Conservation (phyloP, 2,113 vertebrate genomes). For the Scomber colias region DNA sequence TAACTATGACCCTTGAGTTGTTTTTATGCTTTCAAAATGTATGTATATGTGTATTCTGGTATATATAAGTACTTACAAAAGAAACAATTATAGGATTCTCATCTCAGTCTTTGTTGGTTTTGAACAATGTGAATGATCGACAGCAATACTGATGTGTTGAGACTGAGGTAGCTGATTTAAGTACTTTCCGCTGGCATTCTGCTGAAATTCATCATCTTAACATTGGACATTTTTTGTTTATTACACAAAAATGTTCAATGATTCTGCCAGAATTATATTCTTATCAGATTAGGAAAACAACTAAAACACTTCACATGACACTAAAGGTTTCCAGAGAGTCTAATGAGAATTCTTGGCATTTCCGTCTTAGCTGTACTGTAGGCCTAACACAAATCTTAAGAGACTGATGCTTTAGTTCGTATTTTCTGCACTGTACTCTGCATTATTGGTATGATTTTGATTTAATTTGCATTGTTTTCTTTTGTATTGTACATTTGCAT, state of each 20-base stretch:
- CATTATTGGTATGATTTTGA: too few relatives aligned
- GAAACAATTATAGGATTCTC: neutral
- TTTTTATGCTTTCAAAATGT: neutral
- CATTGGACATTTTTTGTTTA: neutral
- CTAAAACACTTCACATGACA: neutral
- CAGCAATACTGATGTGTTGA: too few relatives aligned
- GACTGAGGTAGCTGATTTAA: neutral
- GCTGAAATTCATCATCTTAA: neutral
- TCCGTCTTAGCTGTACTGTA: too few relatives aligned
- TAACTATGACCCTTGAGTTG: conserved; percentile 13
- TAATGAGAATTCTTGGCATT: neutral
- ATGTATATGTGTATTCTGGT: neutral
- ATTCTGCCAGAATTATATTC: neutral
- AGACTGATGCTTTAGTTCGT: too few relatives aligned
- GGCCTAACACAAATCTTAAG: too few relatives aligned
- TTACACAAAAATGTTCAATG: neutral
- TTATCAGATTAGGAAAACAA: neutral
- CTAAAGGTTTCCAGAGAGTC: neutral
- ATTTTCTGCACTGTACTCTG: too few relatives aligned
- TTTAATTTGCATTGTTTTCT: too few relatives aligned
- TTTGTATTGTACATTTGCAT: too few relatives aligned
- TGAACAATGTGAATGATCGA: neutral
- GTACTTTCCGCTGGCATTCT: neutral
- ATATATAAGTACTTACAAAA: neutral
- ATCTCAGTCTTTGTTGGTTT: neutral